These are phyloP conservation scores for Siphonodentalium dalli DNA, from an alignment of 2,888 invertebrate species.

Conservation along the genomic window DNA sequence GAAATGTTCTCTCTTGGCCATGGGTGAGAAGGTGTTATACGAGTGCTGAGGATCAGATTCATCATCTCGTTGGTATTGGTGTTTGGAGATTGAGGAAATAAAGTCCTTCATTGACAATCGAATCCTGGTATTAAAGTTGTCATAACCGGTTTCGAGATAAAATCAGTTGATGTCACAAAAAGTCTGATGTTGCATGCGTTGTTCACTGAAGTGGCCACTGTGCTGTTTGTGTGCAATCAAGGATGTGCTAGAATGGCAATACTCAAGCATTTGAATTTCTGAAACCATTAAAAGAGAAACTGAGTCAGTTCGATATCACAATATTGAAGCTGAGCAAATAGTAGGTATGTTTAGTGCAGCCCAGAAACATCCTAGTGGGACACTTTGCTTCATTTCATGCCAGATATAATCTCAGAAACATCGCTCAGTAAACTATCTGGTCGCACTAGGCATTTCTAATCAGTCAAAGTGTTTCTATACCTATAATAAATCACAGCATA, in stretches of 20 bases:
- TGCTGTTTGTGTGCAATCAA: neutral
- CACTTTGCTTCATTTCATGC: too few relatives aligned
- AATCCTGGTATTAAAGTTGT: neutral
- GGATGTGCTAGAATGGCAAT: conserved; percentile 19
- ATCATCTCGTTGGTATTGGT: conserved; percentile 6
- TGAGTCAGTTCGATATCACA: neutral
- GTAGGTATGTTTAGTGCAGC: too few relatives aligned
- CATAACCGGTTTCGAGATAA: conserved; percentile 5
- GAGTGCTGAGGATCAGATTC: conserved; percentile 1
- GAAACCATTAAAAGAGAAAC: neutral
- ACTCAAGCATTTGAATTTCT: conserved; percentile 12
- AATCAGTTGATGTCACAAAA: neutral
- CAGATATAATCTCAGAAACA: too few relatives aligned
- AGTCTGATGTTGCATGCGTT: neutral
- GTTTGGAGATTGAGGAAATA: neutral
- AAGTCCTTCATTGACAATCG: conserved; percentile 1
- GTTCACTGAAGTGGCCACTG: neutral
- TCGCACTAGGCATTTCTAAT: too few relatives aligned
- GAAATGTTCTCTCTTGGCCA: too few relatives aligned
- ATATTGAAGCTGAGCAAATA: too few relatives aligned
- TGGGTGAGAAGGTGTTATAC: conserved; percentile 18
- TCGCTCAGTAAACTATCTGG: too few relatives aligned
- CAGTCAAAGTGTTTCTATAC: too few relatives aligned
- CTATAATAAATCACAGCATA: too few relatives aligned
- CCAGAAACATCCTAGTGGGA: too few relatives aligned